Evolutionary conservation across 2,113 vertebrate species (phyloP), one percentile per base, ranked within the genome.

Genomic region (Oenanthe oenanthe): DNA sequence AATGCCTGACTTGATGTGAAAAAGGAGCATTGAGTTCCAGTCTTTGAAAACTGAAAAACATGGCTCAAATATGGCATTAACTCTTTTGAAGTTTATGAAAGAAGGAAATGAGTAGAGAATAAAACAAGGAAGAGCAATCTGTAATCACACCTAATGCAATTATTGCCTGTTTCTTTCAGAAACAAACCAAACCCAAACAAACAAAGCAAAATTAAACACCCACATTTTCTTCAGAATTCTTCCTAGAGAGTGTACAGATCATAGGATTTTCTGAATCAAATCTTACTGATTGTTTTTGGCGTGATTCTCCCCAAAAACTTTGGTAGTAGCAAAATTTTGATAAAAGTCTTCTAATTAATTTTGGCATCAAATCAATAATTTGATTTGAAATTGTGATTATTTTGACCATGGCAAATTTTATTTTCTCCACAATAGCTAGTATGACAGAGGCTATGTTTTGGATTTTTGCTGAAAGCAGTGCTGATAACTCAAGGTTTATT

Each of bases 301-400:
- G 10, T 88, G 24, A 57, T 21, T 74, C 62, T 38, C 8, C 15
- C 34, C 19, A 76, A 72, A 88, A 60, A 12, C 4, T 36, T 68
- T 1, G 0, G 2, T 34, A 34, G 10, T 2, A 42, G 5, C 2
- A 61, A 78, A 28, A 31, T 3, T 38, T 34, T 6, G 6, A 29
- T 8, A 22, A 20, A 61, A 19, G 1, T 14, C 8, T 70, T 72
- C 12, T 53, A n/a, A 65, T 40, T 71, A 54, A 38, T 75, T 72
- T 75, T 86, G 7, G 15, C 3, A 58, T 56, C 19, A 14, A 76
- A 50, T n/a, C 9, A 63, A 28, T 20, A 65, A 24, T 67, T 66
- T n/a, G 9, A 74, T 62, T 61, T 42, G 22, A 61, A 51, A 6
- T 40, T 71, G 7, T 53, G 26, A 43, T 54, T 17, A 6, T 48